Base-by-base conservation (phyloP, 2,888 invertebrate species). In the Blomia tropicalis region DNA sequence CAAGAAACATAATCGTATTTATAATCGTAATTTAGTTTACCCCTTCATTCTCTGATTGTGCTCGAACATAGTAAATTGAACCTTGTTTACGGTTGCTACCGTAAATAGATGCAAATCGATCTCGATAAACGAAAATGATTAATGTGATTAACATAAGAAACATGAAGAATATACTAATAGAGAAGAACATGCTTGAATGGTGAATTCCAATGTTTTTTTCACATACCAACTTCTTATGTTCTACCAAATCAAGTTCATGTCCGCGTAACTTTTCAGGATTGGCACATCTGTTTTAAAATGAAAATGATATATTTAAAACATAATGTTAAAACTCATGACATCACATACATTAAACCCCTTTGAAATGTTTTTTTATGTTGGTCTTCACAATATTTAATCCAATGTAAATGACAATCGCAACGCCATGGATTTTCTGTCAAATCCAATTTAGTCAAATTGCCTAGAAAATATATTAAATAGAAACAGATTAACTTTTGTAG, bases 381-480 rank as follows among this genome's bases (percentile, higher is more conserved):
- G 22, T 51, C 31, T 25, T 61, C 31, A 31, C 64, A 64, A 17
- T 58, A 58, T 14, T 63, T 65, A 53, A 66, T 63, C 67, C 67
- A 67, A 29, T 23, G 41, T 2, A 67, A 43, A 29, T 60, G 61
- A 59, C 67, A 67, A 53, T 67, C 67, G 58, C 67, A 67, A 41
- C 58, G 43, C 67, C 67, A 67, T 19, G 66, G 67, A 58, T 67
- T 67, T 32, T 67, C 65, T 22, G 54, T 27, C 29, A 67, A 27
- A 58, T 67, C 67, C 30, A 67, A 51, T 11, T 23, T 14, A 17
- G 64, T 47, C 22, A 64, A 22, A 31, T 62, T 62, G 27, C 62
- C 62, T 62, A 14, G 1, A 59, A 30, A 23, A 4, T 7, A 41
- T 7, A 25, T n/a, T 25, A 27, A 27, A 19, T 1, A 43, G n/a